Percentiles rank a stretch among this genome's conserved stretches.
Evolutionary conservation across 2,797 vertebrate species (phyloP).

Genomic region (Scarus forsteni): DNA sequence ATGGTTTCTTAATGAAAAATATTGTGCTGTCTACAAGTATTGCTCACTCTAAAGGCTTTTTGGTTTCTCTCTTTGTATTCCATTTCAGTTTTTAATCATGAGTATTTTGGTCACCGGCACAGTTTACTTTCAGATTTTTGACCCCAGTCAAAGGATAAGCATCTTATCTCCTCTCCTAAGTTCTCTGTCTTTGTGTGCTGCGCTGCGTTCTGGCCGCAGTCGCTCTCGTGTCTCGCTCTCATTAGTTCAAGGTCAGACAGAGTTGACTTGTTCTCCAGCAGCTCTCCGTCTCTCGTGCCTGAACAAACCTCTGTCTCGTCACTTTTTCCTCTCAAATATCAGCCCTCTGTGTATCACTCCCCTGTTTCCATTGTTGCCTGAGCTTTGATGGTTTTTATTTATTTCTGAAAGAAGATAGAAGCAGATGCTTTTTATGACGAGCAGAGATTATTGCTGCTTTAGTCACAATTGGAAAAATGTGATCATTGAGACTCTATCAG

Average conservation of each 20-base stretch:
- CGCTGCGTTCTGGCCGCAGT: conserved; percentile 1
- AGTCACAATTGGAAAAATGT: conserved; percentile 1
- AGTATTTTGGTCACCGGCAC: no score
- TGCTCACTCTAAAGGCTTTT: no score
- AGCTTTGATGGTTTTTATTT: background rate
- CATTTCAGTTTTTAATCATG: background rate
- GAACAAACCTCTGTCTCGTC: conserved; percentile 8
- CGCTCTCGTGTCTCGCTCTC: conserved; percentile 30
- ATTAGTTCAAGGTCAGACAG: conserved; percentile 27
- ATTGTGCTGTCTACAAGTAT: no score
- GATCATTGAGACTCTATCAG: background rate
- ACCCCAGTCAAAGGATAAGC: conserved; percentile 4
- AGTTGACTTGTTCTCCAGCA: conserved; percentile 30
- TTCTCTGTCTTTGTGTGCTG: background rate
- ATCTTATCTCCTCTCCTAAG: background rate
- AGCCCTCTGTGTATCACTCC: background rate
- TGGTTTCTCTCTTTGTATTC: background rate
- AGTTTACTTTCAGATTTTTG: background rate
- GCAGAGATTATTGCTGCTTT: background rate
- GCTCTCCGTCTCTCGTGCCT: background rate
- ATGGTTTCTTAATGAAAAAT: no score
- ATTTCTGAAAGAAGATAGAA: background rate
- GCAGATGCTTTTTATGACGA: background rate
- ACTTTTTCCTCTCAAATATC: background rate
- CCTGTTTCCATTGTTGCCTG: background rate